Evolutionary conservation across 2,113 vertebrate species (phyloP), one percentile per base, ranked within the genome.

Genomic region (Ptyas mucosa): DNA sequence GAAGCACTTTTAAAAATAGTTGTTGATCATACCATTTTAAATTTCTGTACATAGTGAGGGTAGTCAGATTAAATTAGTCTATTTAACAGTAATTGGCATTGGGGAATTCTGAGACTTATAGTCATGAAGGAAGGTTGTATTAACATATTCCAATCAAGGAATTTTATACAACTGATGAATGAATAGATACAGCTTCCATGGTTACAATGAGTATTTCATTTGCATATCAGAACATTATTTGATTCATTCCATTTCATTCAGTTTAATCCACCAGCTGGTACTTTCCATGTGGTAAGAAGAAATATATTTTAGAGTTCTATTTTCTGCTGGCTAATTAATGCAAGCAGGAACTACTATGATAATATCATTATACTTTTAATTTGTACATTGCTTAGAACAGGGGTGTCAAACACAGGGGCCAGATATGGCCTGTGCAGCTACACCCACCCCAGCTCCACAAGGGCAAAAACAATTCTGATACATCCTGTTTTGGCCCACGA

Each of bases 241-340:
- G 34, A 26, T 43, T 93, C 52, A 91, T 5, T 23, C 7, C 8
- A 39, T 64, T 52, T 81, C 12, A 0, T 0, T 69, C 53, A 87
- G n/a, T 46, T 8, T 75, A 75, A 34, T 43, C 53, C 81, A 64
- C 57, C 53, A 95, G 52, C 43, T 85, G 52, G 26, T 64, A 52
- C 1, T 46, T 91, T 91, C 91, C 91, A 86, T 91, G 14, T n/a
- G 57, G 20, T 12, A 23, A 2, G 46, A 49, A 90, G 91, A 75
- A 54, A 58, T 20, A 46, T 18, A 43, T 39, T 3, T 24, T 21
- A n/a, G 55, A 91, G 93, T 90, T 92, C 61, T 96, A 52, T 94
- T 93, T 95, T 94, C 69, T 92, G 93, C 51, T 92, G 39, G 92
- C 95, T 96, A 92, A 94, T 94, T 93, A 92, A 92, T 90, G 75